These are phyloP conservation scores for Myrmecobius fasciatus DNA, from an alignment of 2,113 vertebrate genomes.

Conservation along the genomic window DNA sequence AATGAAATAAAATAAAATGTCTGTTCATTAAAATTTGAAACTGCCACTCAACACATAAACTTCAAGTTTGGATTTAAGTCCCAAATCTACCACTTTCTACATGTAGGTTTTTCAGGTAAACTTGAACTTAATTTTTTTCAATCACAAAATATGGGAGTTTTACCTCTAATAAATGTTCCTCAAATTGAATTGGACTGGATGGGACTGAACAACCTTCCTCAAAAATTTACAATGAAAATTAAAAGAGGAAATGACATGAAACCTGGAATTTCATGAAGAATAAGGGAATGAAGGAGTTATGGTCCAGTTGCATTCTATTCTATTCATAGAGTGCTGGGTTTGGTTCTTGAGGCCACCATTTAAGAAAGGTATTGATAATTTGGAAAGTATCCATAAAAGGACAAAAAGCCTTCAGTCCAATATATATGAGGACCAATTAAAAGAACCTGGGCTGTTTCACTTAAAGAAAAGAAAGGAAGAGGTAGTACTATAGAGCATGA, in stretches of 20 bases:
- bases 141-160: neutral
- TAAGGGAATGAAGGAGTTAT: neutral
- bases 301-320: neutral
- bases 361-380: neutral
- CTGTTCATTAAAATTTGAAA: neutral
- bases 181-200: neutral
- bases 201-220: neutral
- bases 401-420: neutral
- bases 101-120: neutral
- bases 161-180: neutral
- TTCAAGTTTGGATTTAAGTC: neutral
- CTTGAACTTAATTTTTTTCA: neutral
- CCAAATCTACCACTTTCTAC: neutral
- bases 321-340: neutral
- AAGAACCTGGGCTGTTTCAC: neutral
- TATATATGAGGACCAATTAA: neutral
- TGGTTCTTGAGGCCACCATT: neutral
- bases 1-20: neutral
- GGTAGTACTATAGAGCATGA: neutral
- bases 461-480: neutral
- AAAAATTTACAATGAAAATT: neutral
- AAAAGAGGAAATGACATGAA: neutral
- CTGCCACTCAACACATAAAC: neutral
- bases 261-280: neutral
- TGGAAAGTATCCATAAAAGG: neutral